phyloP scores from a whole-genome alignment of 2,888 invertebrate species.

The Capitulum mitella region DNA sequence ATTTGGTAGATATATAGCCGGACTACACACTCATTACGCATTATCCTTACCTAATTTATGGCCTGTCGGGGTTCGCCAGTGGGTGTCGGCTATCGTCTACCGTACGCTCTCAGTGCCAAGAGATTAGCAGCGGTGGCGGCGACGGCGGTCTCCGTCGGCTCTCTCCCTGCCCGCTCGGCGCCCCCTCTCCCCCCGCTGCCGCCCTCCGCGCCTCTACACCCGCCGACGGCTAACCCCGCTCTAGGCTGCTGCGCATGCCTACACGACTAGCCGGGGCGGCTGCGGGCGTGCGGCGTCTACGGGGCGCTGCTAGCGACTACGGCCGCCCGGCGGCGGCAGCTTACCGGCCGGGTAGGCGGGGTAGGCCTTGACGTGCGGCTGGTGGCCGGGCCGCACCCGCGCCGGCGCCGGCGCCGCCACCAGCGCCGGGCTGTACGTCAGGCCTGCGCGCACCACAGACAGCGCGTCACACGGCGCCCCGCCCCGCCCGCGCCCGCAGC shows the following conservation, averaged over 20 bases:
- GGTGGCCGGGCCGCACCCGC: not conserved
- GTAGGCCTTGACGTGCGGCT: not conserved
- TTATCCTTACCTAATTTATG: conserved; percentile 22
- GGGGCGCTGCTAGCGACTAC: not conserved
- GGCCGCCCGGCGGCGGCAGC: not conserved
- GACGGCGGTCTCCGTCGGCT: not conserved
- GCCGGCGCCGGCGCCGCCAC: conserved; percentile 8
- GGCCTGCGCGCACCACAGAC: not conserved
- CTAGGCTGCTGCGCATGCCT: not conserved
- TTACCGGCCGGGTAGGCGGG: conserved; percentile 17
- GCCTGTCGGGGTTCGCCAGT: not conserved
- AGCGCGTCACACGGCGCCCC: not conserved
- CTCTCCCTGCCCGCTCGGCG: not conserved
- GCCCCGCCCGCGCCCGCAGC: not conserved
- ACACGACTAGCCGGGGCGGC: not conserved
- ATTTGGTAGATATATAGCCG: conserved; percentile 5
- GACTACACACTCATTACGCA: conserved; percentile 22
- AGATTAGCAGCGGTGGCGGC: not conserved
- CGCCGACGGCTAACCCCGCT: too few species aligned
- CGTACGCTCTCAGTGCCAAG: not conserved
- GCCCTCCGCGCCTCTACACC: too few species aligned
- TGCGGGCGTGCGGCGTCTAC: not conserved
- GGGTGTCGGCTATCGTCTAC: not conserved
- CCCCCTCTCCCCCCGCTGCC: not conserved
- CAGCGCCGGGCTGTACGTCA: not conserved